Evolutionary conservation across 2,888 invertebrate genomes (phyloP).

Genomic region (Timema podura): DNA sequence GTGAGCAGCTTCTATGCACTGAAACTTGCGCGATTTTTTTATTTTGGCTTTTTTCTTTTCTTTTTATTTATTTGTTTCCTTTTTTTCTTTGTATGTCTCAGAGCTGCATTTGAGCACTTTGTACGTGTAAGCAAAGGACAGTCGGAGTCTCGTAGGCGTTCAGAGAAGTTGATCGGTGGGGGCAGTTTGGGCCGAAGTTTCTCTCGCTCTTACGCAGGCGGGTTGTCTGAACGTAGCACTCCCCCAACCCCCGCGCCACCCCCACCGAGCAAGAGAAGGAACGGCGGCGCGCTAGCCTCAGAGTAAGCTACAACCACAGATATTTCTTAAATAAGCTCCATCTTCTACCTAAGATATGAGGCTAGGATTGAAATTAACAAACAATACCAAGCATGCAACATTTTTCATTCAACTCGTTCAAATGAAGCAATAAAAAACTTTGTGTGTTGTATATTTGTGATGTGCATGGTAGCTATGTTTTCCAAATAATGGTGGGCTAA

Average conservation of each 20-base stretch:
- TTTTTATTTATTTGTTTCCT: too few species aligned
- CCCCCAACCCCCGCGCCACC: constrained; percentile 22
- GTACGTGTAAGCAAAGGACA: constrained; percentile 49
- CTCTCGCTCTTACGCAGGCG: constrained; percentile 60
- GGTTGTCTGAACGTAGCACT: constrained; percentile 41
- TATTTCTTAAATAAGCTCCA: constrained; percentile 18
- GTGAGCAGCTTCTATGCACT: too few species aligned
- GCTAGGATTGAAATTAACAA: neutral
- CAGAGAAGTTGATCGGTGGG: constrained; percentile 60
- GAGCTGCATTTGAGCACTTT: constrained; percentile 51
- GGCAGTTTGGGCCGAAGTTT: constrained; percentile 62
- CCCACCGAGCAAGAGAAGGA: constrained; percentile 39
- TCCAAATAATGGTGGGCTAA: too few species aligned
- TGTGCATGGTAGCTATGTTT: too few species aligned
- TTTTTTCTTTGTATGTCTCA: constrained; percentile 30
- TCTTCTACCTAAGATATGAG: constrained; percentile 4
- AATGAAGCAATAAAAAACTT: neutral
- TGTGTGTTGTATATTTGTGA: neutral
- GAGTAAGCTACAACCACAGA: constrained; percentile 47
- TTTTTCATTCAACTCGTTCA: neutral
- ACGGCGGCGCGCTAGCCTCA: constrained; percentile 55
- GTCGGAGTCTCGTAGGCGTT: constrained; percentile 38
- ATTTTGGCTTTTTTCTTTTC: too few species aligned
- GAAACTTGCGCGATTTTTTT: too few species aligned
- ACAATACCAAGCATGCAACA: neutral